Percentiles rank a stretch among this genome's conserved stretches.
Conservation (phyloP, 2,888 invertebrate species). For the Eumacrocentrus americanus region DNA sequence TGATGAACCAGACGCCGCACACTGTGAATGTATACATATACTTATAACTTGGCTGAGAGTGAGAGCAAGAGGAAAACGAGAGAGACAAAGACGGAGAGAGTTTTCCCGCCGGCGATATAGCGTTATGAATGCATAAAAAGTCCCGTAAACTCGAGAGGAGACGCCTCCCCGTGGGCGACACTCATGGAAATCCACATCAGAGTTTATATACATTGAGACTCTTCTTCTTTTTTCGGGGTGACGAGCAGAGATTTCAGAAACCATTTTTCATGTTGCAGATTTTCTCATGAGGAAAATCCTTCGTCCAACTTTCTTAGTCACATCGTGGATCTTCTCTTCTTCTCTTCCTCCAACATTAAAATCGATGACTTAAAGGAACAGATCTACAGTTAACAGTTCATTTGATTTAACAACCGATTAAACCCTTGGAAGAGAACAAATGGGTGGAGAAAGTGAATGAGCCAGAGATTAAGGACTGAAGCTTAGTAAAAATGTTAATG, state of each 20-base stretch:
- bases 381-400: no score
- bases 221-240: conserved; percentile 4
- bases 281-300: conserved; percentile 4
- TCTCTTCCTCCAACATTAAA: no score
- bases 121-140: conserved; percentile 55
- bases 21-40: no score
- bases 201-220: background rate
- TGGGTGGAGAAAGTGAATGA: background rate
- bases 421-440: no score
- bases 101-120: conserved; percentile 40
- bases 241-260: conserved; percentile 30
- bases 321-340: background rate
- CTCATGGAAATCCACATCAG: conserved; percentile 20
- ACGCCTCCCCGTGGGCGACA: conserved; percentile 13
- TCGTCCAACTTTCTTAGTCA: conserved; percentile 7
- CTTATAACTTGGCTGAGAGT: no score
- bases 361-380: background rate
- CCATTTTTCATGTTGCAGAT: conserved; percentile 30
- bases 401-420: background rate
- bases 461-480: background rate
- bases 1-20: background rate
- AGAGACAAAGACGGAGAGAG: background rate
- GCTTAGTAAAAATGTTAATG: conserved; percentile 12
- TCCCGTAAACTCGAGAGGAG: conserved; percentile 42
- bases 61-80: conserved; percentile 1